Conservation (phyloP, 2,797 vertebrate species). For the Neopelma chrysocephalum region DNA sequence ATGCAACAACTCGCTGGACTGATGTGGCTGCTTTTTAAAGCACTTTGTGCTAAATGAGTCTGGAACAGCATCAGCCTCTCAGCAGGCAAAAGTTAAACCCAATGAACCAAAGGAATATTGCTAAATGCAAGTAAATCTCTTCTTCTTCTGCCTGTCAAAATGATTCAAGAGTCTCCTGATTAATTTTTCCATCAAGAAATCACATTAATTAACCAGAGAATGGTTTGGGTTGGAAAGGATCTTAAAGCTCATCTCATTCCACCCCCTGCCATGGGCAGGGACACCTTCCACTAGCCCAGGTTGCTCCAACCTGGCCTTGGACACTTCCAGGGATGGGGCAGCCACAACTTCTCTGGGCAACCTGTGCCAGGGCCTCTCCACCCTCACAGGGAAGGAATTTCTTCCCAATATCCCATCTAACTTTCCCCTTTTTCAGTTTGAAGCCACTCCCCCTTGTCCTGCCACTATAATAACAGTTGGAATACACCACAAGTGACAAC, state of each 20-base stretch:
- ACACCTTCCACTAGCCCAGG: fast-evolving
- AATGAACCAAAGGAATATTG: not conserved
- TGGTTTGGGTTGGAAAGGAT: not conserved
- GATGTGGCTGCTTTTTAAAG: not conserved
- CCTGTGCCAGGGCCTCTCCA: not conserved
- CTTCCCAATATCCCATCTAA: fast-evolving
- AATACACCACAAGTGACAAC: not conserved
- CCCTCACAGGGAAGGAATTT: not conserved
- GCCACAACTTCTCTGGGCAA: not conserved
- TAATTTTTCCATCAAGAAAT: not conserved
- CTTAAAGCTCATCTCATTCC: not conserved
- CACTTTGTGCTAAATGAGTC: not conserved
- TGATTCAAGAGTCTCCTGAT: not conserved
- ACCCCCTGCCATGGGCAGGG: not conserved
- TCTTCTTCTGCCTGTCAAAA: not conserved
- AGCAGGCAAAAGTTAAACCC: not conserved
- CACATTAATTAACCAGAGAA: not conserved
- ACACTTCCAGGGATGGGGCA: not conserved
- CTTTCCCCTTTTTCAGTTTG: not conserved
- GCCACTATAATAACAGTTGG: not conserved
- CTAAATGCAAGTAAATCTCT: not conserved
- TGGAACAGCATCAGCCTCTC: not conserved
- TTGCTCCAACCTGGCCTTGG: not conserved
- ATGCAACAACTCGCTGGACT: not conserved
- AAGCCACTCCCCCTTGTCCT: not conserved